A percentile compares a stretch with the other conserved stretches of the same genome.
These are phyloP conservation scores for Onychorhynchus coronatus DNA, from an alignment of 2,113 vertebrate species.

Conservation along the genomic window DNA sequence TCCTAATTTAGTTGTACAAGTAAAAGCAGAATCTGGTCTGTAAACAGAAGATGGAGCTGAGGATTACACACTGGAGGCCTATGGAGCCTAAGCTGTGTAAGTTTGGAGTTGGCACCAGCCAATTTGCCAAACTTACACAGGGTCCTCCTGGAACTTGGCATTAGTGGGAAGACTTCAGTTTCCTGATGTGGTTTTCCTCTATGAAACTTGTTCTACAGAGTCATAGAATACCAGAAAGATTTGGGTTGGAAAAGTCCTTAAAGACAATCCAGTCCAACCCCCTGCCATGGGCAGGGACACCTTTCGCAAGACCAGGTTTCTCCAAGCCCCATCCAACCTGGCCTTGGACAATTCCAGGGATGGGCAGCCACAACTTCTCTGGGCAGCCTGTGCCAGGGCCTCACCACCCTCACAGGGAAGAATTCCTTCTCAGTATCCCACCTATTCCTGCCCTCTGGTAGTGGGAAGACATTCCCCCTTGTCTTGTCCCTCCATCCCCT, in stretches of 20 bases:
- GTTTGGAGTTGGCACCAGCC: too few species aligned
- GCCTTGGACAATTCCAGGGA: neutral
- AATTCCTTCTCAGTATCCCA: neutral
- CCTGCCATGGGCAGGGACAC: neutral
- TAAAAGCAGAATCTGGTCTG: neutral
- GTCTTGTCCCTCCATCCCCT: neutral
- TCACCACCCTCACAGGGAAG: neutral
- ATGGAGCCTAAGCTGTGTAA: too few species aligned
- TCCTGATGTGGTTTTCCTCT: too few species aligned
- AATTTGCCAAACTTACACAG: too few species aligned
- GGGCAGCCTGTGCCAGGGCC: neutral
- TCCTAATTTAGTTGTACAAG: neutral
- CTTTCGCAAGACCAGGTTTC: neutral
- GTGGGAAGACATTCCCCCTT: neutral
- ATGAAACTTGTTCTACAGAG: accelerated
- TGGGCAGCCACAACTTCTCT: neutral
- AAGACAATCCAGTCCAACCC: neutral
- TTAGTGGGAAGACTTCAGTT: neutral
- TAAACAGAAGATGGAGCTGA: neutral
- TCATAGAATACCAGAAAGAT: neutral
- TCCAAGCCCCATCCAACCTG: neutral
- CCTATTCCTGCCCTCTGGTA: accelerated
- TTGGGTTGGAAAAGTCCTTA: neutral
- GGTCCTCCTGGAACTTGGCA: neutral
- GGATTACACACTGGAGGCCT: neutral